These are phyloP conservation scores for Bombylius major DNA, from an alignment of 2,888 invertebrate species.

Conservation along the genomic window DNA sequence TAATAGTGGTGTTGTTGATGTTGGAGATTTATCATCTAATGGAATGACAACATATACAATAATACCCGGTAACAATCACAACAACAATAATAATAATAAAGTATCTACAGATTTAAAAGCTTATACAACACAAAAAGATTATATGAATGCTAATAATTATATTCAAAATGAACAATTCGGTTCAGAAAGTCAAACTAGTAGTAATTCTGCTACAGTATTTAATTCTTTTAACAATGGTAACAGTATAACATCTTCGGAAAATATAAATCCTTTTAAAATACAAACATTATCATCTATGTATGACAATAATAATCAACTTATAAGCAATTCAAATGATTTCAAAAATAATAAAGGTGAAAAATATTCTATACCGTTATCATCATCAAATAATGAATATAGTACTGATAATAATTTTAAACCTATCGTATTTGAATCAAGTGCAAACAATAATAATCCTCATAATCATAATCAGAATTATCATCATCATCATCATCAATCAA, in stretches of 20 bases:
- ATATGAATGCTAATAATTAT: slow-evolving; percentile 3
- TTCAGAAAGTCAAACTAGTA: slow-evolving; percentile 11
- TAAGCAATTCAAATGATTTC: background rate
- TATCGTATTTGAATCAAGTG: too few relatives aligned
- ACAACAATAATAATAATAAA: background rate
- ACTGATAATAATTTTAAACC: too few relatives aligned
- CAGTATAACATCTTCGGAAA: slow-evolving; percentile 11
- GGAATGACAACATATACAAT: slow-evolving; percentile 1
- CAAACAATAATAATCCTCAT: too few relatives aligned
- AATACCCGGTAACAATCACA: background rate
- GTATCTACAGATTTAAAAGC: background rate
- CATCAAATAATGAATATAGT: too few relatives aligned
- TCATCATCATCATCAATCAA: too few relatives aligned
- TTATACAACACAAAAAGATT: slow-evolving; percentile 2
- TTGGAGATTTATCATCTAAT: background rate
- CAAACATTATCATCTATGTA: slow-evolving; percentile 9
- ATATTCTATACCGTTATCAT: too few relatives aligned
- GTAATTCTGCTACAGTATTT: slow-evolving; percentile 12
- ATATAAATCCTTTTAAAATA: too few relatives aligned
- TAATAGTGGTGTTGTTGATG: background rate
- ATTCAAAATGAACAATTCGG: background rate
- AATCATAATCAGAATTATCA: too few relatives aligned
- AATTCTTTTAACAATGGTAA: slow-evolving; percentile 6
- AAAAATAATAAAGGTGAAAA: background rate
- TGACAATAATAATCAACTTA: slow-evolving; percentile 4